phyloP scores from a whole-genome alignment of 2,888 invertebrate genomes.

The Cosmorhoe ocellata region DNA sequence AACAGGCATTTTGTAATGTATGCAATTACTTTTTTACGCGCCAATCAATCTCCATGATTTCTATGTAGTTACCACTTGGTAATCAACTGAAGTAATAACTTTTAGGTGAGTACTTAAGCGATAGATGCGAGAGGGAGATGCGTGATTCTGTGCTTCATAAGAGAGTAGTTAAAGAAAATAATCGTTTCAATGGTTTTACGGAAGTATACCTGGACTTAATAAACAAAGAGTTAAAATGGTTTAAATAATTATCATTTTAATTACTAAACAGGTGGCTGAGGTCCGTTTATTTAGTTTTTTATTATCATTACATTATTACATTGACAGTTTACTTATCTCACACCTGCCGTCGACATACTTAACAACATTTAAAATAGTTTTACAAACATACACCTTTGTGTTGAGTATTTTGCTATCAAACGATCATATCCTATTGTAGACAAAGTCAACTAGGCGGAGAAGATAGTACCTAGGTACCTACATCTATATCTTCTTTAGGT shows the following conservation, averaged over 20 bases:
- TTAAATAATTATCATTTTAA: slow-evolving; percentile 5
- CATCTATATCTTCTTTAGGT: no score
- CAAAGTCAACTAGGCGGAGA: no score
- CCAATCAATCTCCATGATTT: slow-evolving; percentile 59
- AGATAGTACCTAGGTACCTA: no score
- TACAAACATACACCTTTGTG: not conserved
- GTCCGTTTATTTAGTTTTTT: not conserved
- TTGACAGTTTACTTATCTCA: not conserved
- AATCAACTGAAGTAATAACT: slow-evolving; percentile 8
- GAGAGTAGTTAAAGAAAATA: no score
- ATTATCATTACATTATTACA: not conserved
- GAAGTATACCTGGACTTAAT: not conserved
- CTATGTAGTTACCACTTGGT: slow-evolving; percentile 34
- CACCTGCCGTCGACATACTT: slow-evolving; percentile 8
- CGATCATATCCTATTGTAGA: no score
- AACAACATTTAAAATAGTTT: slow-evolving; percentile 8
- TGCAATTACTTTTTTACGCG: slow-evolving; percentile 60
- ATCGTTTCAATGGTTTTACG: no score
- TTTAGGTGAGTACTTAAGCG: no score
- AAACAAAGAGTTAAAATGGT: not conserved
- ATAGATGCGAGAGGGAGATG: no score
- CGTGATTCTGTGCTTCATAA: no score
- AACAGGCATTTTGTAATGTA: slow-evolving; percentile 8
- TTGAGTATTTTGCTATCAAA: no score
- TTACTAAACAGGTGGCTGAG: slow-evolving; percentile 4